Conservation (phyloP, 2,888 invertebrate species). For the Rutpela maculata region DNA sequence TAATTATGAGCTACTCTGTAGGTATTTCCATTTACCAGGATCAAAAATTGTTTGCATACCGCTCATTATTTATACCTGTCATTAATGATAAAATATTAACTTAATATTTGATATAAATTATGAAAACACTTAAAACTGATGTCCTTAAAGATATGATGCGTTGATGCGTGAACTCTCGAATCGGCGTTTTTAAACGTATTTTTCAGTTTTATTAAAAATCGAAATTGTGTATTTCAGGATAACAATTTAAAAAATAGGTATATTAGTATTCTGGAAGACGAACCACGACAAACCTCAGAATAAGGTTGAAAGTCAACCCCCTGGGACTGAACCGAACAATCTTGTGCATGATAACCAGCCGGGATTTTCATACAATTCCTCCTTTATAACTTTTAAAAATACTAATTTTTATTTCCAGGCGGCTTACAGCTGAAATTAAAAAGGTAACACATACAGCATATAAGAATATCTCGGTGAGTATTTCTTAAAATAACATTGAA, state of each 20-base stretch:
- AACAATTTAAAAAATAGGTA: conserved; percentile 67
- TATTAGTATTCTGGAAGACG: conserved; percentile 69
- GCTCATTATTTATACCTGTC: too few relatives aligned
- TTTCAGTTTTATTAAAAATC: conserved; percentile 54
- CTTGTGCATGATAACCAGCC: conserved; percentile 68
- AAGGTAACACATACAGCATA: not conserved
- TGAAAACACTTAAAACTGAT: not conserved
- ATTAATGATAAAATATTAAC: not conserved
- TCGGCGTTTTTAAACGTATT: not conserved
- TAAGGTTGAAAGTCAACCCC: conserved; percentile 70
- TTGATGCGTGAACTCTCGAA: not conserved
- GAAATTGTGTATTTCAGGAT: conserved; percentile 66
- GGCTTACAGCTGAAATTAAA: not conserved
- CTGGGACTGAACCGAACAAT: conserved; percentile 66
- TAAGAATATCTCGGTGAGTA: too few relatives aligned
- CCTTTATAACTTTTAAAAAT: conserved; percentile 24
- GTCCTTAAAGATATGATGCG: not conserved
- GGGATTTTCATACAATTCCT: conserved; percentile 58
- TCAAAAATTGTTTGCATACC: too few relatives aligned
- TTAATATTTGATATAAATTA: not conserved
- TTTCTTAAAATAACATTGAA: too few relatives aligned
- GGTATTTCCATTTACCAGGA: too few relatives aligned
- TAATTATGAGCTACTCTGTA: too few relatives aligned
- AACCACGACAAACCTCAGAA: conserved; percentile 68
- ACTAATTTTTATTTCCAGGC: not conserved